A percentile compares a stretch with the other conserved stretches of the same genome.
Conservation (phyloP, 2,797 vertebrate genomes). For the Manis crassicaudata region DNA sequence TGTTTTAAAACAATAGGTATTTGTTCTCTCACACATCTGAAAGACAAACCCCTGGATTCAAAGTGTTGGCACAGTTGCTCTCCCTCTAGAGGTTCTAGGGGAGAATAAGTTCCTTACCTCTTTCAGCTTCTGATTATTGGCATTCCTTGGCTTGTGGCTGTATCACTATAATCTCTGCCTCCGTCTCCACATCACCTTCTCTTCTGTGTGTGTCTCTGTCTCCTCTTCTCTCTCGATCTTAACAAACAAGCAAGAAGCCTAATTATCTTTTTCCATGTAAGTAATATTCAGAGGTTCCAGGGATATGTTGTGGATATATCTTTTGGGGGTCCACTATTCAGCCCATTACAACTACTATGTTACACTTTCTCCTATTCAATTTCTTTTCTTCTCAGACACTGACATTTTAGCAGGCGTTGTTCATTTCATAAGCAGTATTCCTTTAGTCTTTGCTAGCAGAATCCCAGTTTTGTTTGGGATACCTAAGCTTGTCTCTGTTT, state of each 20-base stretch:
- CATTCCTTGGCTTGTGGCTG: background rate
- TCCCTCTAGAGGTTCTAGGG: background rate
- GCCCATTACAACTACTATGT: background rate
- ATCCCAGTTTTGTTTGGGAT: background rate
- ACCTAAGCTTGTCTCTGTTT: background rate
- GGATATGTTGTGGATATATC: background rate
- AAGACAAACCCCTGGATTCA: background rate
- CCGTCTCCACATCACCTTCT: background rate
- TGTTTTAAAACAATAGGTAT: background rate
- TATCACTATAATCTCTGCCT: background rate
- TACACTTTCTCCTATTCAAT: background rate
- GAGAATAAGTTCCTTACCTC: background rate
- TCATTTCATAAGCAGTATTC: background rate
- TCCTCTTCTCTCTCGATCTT: background rate
- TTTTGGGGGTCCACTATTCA: background rate
- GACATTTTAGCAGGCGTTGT: background rate
- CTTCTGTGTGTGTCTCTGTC: background rate
- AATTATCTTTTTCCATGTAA: background rate
- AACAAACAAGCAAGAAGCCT: background rate
- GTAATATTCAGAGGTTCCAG: background rate
- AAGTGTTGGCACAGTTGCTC: background rate
- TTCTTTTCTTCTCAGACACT: background rate
- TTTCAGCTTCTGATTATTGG: background rate
- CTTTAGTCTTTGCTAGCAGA: background rate
- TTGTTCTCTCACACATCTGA: background rate